Evolutionary conservation across 2,113 vertebrate species (phyloP), one percentile per base, ranked within the genome.

Genomic region (Tupaia chinensis): DNA sequence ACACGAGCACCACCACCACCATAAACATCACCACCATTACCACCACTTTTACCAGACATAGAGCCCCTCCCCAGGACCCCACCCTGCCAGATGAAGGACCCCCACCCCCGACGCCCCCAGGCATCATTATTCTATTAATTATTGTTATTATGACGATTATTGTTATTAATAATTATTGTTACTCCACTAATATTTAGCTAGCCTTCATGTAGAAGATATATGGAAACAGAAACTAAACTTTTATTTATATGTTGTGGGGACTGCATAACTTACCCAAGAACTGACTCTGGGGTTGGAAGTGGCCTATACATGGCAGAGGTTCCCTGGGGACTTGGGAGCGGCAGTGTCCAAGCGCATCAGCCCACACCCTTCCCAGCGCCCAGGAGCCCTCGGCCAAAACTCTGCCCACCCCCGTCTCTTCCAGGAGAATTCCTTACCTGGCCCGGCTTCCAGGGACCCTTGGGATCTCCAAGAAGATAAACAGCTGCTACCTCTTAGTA

Each of bases 41-140:
- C 99, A 99, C 97, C 99, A 99, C 98, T 99, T 99, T 97, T 99
- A 99, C 98, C 99, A 99, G 98, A 99, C 99, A 96, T 99, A 99
- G 99, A 98, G 69, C 95, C 95, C 72, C 92, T 65, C 63, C 94
- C 63, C 65, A 19, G 3, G 63, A 58, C 89, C 65, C 32, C 15
- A 2, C 58, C 60, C 81, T 4, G 3, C 97, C 95, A 68, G 72
- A 93, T 97, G 98, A 98, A 98, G 98, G 98, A 98, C 97, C 95
- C 81, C 80, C 0, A 0, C 95, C 97, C 97, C 97, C 96, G 54
- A 5, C 3, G 68, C 61, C 94, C 83, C 92, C 96, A 96, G 97
- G 97, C 98, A 97, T 98, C 97, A 94, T 96, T 97, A 92, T 95
- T 91, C 97, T 97, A 96, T 97, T 97, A 97, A 97, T 97, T 97